Evolutionary conservation across 2,888 invertebrate species (phyloP).

Genomic region (Antheraea assamensis): DNA sequence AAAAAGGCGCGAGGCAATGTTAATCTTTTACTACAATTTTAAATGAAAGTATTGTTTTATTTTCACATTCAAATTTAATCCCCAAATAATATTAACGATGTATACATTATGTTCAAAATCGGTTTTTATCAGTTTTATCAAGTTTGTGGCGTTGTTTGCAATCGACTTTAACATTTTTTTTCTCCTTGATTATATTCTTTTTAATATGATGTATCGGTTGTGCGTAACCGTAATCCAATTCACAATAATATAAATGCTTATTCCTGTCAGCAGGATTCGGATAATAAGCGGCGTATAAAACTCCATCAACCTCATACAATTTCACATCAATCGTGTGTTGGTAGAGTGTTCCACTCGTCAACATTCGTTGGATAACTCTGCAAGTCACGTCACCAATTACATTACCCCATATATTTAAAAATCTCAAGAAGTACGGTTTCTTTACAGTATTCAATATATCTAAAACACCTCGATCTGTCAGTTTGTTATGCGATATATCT

Average conservation of each 20-base stretch:
- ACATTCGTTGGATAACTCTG: constrained; percentile 63
- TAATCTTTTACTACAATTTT: too few relatives aligned
- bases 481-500: constrained; percentile 81
- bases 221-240: constrained; percentile 68
- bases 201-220: constrained; percentile 68
- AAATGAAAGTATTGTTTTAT: too few relatives aligned
- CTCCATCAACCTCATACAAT: constrained; percentile 61
- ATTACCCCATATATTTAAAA: constrained; percentile 73
- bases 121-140: constrained; percentile 55
- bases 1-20: too few relatives aligned
- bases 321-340: constrained; percentile 67
- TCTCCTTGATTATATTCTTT: constrained; percentile 51
- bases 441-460: constrained; percentile 81
- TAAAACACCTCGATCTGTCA: constrained; percentile 77
- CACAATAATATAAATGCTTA: constrained; percentile 81
- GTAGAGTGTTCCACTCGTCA: constrained; percentile 57
- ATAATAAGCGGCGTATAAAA: constrained; percentile 63
- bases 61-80: not conserved
- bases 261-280: constrained; percentile 72
- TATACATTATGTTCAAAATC: constrained; percentile 42
- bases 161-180: constrained; percentile 55
- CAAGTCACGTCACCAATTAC: constrained; percentile 66
- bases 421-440: constrained; percentile 69
- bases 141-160: constrained; percentile 62
- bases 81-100: constrained; percentile 21